Evolutionary conservation across 2,797 vertebrate species (phyloP), one percentile per base, ranked within the genome.

Genomic region (Manis pentadactyla): DNA sequence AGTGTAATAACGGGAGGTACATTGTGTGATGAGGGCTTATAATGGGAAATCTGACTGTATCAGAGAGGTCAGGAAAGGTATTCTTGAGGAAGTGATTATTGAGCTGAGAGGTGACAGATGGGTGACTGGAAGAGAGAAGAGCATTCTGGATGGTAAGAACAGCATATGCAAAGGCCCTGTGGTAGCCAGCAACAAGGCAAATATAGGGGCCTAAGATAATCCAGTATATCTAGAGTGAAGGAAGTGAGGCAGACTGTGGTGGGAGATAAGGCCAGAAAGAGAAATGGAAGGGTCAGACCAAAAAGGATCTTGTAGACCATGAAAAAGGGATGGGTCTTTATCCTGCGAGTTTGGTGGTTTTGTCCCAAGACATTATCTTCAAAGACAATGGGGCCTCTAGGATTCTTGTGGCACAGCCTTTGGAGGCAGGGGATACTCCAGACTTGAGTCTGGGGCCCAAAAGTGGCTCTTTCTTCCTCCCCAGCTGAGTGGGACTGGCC

Each of bases 401-500:
- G 49, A 53, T 90, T 85, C 87, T 85, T 88, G 7, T 51, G 42
- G 73, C 39, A 61, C 29, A 87, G 79, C 19, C 14, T 13, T 75
- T 74, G 73, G 39, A 71, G 42, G 19, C 9, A 94, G 23, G 57
- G 18, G 46, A 27, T 90, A 23, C 29, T 69, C 19, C 53, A 63
- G 66, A 59, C 61, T 81, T 46, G 31, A 92, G 64, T 71, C 83
- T 83, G 37, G 23, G 37, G 23, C 31, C 27, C 1, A 39, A 82
- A 82, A 17, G 0, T 83, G 18, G n/a, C 79, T 86, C 73, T 74
- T 97, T 69, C 12, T 68, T 75, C 77, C 0, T 0, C 85, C 77
- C 51, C 96, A 99, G 99, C 98, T 12, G 96, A 97, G n/a, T 96
- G 97, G 98, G 97, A 98, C 37, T 99, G 99, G 98, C 99, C 99